Evolutionary conservation across 2,113 vertebrate genomes (phyloP), one percentile per base, ranked within the genome.

Genomic region (Myrmecophaga tridactyla): DNA sequence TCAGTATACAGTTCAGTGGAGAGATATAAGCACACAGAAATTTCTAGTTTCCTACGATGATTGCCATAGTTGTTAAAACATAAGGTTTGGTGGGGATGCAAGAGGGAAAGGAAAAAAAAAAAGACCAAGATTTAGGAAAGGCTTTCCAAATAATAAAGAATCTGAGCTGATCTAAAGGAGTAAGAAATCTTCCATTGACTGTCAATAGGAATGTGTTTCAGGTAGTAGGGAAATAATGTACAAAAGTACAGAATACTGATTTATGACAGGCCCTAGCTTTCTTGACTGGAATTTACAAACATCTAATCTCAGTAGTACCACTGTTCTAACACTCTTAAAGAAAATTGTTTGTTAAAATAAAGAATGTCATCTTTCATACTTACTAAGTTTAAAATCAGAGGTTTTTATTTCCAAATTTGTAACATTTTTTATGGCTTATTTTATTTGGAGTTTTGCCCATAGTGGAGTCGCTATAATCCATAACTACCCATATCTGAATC

Each of bases 401-500:
- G n/a, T 2, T 31, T 18, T 84, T 56, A 58, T 70, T 46, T 21
- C 7, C 29, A 1, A 56, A 56, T 63, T 73, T 84, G 7, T 83
- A 69, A 53, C 10, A 70, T 85, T 86, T 83, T 36, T 87, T 17
- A 92, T 92, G 0, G 18, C 72, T 75, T 63, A 58, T 17, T 27
- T 76, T 91, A 83, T 92, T 92, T 67, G 29, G 51, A 91, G 27
- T 95, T 92, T 83, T 87, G 48, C 86, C 13, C 56, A 7, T 9
- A 39, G 6, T 73, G 12, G 36, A 62, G 70, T 95, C 65, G 53
- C 34, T 60, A 25, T 56, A 89, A 87, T 11, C 34, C 53, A 93
- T 34, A 89, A 4, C 1, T 80, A 0, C 84, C 70, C 25, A 60
- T 80, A 41, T 96, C 89, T 96, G 95, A 97, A 88, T 95, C 69